phyloP scores from a whole-genome alignment of 2,888 invertebrate species.

The Ophonus ardosiacus region DNA sequence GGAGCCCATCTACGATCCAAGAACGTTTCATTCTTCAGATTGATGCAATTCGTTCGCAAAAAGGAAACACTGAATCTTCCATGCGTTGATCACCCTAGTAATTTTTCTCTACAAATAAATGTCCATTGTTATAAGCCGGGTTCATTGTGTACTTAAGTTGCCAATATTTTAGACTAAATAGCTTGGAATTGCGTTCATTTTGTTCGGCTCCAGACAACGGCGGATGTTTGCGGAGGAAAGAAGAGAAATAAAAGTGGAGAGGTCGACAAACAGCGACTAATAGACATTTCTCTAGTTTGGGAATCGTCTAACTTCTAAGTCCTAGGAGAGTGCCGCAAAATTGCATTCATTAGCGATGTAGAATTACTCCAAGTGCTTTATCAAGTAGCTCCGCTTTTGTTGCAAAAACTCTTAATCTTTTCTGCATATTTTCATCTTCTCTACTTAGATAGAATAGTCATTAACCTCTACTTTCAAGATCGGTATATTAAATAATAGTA shows the following conservation, averaged over 20 bases:
- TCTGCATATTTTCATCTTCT: not conserved
- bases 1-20: not conserved
- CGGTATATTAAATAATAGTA: too few relatives aligned
- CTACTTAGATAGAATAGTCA: not conserved
- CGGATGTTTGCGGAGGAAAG: conserved; percentile 25
- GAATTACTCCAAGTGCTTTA: not conserved
- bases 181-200: conserved; percentile 43
- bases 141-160: conserved; percentile 44
- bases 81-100: conserved; percentile 34
- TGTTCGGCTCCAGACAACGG: not conserved
- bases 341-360: not conserved
- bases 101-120: conserved; percentile 33
- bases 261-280: conserved; percentile 20
- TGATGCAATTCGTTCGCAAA: conserved; percentile 40
- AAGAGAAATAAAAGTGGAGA: conserved; percentile 8
- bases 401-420: not conserved
- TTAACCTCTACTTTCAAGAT: too few relatives aligned
- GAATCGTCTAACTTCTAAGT: not conserved
- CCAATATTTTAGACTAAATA: conserved; percentile 45
- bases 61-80: conserved; percentile 32
- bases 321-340: not conserved
- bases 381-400: not conserved
- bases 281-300: conserved; percentile 3
- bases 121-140: conserved; percentile 41
- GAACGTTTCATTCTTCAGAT: conserved; percentile 38